Conservation (phyloP, 1,140 invertebrate genomes). For the Ooceraea biroi region DNA sequence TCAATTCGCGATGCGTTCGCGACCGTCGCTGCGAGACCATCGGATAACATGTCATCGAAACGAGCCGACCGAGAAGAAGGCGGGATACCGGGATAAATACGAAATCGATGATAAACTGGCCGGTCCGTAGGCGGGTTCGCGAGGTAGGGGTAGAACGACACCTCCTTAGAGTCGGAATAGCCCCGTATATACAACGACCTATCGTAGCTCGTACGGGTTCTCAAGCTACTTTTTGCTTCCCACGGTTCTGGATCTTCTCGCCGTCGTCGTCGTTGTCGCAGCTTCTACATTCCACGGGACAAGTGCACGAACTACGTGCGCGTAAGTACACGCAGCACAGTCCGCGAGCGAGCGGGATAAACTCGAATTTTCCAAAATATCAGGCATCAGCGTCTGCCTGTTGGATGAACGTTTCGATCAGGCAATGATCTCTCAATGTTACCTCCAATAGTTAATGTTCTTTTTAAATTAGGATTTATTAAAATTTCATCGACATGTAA, state of each 20-base stretch:
- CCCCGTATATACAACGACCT: conserved; percentile 73
- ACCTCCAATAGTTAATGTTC: too few species aligned
- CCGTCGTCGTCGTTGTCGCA: conserved; percentile 47
- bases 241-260: conserved; percentile 73
- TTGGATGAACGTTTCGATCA: background rate
- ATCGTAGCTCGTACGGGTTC: conserved; percentile 76
- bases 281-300: conserved; percentile 71
- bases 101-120: conserved; percentile 76
- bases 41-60: conserved; percentile 74
- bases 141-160: conserved; percentile 75
- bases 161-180: conserved; percentile 77
- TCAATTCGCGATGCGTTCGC: conserved; percentile 30
- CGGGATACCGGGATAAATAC: conserved; percentile 74
- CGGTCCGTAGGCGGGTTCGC: conserved; percentile 66
- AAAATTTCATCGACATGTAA: too few species aligned
- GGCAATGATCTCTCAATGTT: background rate
- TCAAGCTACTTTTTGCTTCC: conserved; percentile 78
- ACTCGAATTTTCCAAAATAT: conserved; percentile 44
- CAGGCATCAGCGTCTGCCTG: background rate
- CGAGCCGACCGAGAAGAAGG: conserved; percentile 69
- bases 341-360: conserved; percentile 22
- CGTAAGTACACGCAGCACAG: conserved; percentile 31
- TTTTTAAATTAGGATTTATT: too few species aligned
- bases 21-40: conserved; percentile 34
- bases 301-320: conserved; percentile 42